Conservation (phyloP, 1,140 invertebrate genomes). For the Ceratoteleas bidentatus region DNA sequence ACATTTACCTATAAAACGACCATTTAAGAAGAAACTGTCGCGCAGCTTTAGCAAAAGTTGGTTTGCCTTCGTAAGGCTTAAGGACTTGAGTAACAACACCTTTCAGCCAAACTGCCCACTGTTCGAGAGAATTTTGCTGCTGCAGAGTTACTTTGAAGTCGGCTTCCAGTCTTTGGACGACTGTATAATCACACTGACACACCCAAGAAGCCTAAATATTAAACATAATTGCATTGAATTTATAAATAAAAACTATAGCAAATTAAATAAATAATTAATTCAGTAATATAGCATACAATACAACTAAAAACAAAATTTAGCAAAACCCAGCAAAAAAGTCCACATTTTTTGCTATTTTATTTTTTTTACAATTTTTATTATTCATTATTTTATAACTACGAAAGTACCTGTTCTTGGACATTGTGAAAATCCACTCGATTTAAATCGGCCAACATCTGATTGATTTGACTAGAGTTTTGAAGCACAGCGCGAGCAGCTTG, state of each 20-base stretch:
- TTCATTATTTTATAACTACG: too few species aligned
- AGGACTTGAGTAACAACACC: constrained; percentile 93
- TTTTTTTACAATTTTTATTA: too few species aligned
- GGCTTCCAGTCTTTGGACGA: constrained; percentile 93
- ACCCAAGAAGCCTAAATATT: constrained; percentile 94
- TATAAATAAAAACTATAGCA: too few species aligned
- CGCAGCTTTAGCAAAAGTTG: constrained; percentile 94
- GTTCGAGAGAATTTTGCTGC: constrained; percentile 95
- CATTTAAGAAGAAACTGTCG: constrained; percentile 98
- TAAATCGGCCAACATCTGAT: constrained; percentile 98
- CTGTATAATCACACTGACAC: constrained; percentile 94
- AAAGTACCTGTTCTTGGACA: constrained; percentile 92
- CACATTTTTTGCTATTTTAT: too few species aligned
- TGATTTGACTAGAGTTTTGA: constrained; percentile 97
- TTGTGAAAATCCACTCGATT: constrained; percentile 99
- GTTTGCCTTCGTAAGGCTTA: constrained; percentile 92
- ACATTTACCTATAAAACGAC: constrained; percentile 98
- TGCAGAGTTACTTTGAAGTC: constrained; percentile 97
- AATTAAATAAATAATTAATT: too few species aligned
- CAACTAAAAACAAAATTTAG: too few species aligned
- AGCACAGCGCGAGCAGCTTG: constrained; percentile 97
- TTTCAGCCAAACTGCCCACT: constrained; percentile 99
- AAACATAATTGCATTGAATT: too few species aligned
- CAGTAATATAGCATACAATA: too few species aligned
- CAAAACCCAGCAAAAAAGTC: too few species aligned